Conservation (phyloP, 2,888 invertebrate genomes). For the Thysanoteuthis rhombus region DNA sequence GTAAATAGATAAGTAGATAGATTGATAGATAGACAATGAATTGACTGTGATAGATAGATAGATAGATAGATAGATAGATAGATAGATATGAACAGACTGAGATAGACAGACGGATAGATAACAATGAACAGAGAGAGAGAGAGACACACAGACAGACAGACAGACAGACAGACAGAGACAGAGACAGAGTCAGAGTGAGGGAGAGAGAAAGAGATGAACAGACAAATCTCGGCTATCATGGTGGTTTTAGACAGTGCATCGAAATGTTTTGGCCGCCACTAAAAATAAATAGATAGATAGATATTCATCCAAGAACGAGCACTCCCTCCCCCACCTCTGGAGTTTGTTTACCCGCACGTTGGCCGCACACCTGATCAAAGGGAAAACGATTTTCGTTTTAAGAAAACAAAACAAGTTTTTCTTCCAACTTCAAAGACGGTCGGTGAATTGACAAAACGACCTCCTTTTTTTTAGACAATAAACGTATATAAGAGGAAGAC, state of each 20-base stretch:
- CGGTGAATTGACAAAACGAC: background rate
- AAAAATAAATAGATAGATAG: no score
- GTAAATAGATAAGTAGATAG: background rate
- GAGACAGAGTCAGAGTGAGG: background rate
- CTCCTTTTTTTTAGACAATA: no score
- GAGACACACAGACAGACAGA: background rate
- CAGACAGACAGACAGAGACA: background rate
- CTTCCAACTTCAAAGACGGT: background rate
- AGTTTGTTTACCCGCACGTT: background rate
- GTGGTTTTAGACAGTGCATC: no score
- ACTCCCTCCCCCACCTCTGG: no score
- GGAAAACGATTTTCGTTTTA: background rate
- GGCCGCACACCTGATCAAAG: background rate
- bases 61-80: background rate
- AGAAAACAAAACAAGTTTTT: background rate
- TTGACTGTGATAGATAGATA: background rate
- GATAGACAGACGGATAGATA: no score
- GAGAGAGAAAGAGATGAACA: no score
- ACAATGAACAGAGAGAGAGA: background rate
- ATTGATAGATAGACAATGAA: background rate
- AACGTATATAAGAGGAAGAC: no score
- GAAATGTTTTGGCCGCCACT: no score
- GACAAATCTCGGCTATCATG: no score
- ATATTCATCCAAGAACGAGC: background rate
- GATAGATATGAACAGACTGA: no score